phyloP scores from a whole-genome alignment of 1,140 invertebrate species.

The Steinernema khuongi region DNA sequence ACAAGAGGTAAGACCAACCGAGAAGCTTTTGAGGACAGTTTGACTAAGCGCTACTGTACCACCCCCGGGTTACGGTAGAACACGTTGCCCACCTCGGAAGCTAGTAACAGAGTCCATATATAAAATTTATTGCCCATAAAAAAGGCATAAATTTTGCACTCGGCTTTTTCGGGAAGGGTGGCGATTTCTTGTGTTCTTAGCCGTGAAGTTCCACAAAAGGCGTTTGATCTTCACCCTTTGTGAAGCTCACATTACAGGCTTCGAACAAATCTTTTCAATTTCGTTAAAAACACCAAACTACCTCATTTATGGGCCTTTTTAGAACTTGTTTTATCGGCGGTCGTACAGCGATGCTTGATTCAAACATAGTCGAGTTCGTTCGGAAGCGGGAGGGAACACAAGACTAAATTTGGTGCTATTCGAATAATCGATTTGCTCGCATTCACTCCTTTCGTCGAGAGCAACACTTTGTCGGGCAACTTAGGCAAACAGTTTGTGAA shows the following conservation, averaged over 20 bases:
- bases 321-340: not conserved
- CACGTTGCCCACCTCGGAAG: too few species aligned
- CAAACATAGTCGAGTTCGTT: not conserved
- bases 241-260: too few species aligned
- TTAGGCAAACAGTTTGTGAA: not conserved
- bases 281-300: not conserved
- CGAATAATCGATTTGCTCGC: slow-evolving; percentile 10
- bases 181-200: too few species aligned
- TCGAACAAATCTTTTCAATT: too few species aligned
- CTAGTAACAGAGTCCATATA: too few species aligned
- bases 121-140: too few species aligned
- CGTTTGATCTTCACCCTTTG: too few species aligned
- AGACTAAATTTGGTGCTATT: slow-evolving; percentile 2
- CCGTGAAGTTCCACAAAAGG: too few species aligned
- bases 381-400: not conserved
- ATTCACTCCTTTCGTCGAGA: not conserved
- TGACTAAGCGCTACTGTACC: too few species aligned
- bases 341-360: not conserved
- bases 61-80: not conserved
- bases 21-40: not conserved
- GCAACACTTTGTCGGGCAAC: not conserved
- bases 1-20: not conserved
- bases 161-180: too few species aligned
- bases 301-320: not conserved
- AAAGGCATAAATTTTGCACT: too few species aligned